Percentiles rank a stretch among this genome's conserved stretches.
These are phyloP conservation scores for Ypsolopha scabrella DNA, from an alignment of 2,888 invertebrate species.

Conservation along the genomic window DNA sequence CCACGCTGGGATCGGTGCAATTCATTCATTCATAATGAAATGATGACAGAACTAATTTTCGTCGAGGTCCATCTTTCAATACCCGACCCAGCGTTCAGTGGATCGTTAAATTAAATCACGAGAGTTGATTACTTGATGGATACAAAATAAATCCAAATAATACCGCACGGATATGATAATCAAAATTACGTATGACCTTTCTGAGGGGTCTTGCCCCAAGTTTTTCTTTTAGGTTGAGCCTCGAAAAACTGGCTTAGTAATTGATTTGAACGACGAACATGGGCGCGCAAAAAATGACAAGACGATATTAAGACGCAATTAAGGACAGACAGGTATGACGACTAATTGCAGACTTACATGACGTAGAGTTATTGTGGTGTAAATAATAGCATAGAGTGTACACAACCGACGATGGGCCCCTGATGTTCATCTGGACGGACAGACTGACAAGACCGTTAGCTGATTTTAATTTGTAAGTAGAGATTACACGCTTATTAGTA, in stretches of 20 bases:
- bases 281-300: constrained; percentile 16
- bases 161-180: neutral
- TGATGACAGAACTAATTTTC: neutral
- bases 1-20: no score
- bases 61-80: neutral
- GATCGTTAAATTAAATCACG: constrained; percentile 28
- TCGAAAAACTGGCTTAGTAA: neutral
- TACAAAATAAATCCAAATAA: neutral
- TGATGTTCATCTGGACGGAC: constrained; percentile 41
- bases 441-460: constrained; percentile 43
- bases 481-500: constrained; percentile 19
- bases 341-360: constrained; percentile 3
- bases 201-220: neutral
- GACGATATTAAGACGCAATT: constrained; percentile 20
- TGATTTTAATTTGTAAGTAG: constrained; percentile 25
- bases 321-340: constrained; percentile 24
- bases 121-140: neutral
- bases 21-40: no score
- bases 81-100: constrained; percentile 25
- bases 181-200: neutral
- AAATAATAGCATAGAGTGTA: constrained; percentile 28
- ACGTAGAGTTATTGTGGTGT: constrained; percentile 33
- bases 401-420: constrained; percentile 32
- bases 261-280: neutral
- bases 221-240: neutral